A percentile compares a stretch with the other conserved stretches of the same genome.
These are phyloP conservation scores for Beris chalybata DNA, from an alignment of 2,888 invertebrate genomes.

Conservation along the genomic window DNA sequence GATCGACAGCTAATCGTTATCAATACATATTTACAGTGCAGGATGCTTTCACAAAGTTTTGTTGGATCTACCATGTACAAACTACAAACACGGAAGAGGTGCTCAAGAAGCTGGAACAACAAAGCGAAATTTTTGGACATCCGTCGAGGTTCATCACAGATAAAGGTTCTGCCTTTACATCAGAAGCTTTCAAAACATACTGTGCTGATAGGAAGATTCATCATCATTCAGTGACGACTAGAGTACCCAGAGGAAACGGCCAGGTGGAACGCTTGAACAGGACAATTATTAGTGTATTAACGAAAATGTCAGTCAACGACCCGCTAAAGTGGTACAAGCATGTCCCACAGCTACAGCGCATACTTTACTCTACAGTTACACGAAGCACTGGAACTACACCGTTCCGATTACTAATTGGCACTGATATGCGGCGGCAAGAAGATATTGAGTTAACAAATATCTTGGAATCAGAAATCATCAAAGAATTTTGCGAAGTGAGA, in stretches of 20 bases:
- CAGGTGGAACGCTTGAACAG: too few species aligned
- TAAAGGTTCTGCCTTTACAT: background rate
- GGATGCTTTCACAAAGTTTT: background rate
- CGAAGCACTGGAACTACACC: too few species aligned
- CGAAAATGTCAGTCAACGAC: too few species aligned
- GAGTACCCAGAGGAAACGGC: background rate
- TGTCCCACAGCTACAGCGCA: too few species aligned
- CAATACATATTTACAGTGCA: background rate
- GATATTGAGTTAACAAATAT: too few species aligned
- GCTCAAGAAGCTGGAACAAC: background rate
- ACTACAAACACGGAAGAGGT: background rate
- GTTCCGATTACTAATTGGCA: too few species aligned
- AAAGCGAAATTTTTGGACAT: background rate
- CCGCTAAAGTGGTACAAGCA: too few species aligned
- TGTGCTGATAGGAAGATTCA: background rate
- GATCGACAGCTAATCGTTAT: slow-evolving; percentile 39
- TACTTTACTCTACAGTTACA: too few species aligned
- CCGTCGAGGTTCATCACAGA: background rate
- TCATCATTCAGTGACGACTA: background rate
- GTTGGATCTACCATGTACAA: background rate
- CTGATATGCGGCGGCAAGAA: too few species aligned
- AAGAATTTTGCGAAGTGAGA: too few species aligned
- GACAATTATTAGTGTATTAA: too few species aligned
- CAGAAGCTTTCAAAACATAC: background rate
- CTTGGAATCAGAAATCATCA: too few species aligned